Percentiles rank a stretch among this genome's conserved stretches.
phyloP scores from a whole-genome alignment of 2,113 vertebrate species.

The Empidonax traillii region DNA sequence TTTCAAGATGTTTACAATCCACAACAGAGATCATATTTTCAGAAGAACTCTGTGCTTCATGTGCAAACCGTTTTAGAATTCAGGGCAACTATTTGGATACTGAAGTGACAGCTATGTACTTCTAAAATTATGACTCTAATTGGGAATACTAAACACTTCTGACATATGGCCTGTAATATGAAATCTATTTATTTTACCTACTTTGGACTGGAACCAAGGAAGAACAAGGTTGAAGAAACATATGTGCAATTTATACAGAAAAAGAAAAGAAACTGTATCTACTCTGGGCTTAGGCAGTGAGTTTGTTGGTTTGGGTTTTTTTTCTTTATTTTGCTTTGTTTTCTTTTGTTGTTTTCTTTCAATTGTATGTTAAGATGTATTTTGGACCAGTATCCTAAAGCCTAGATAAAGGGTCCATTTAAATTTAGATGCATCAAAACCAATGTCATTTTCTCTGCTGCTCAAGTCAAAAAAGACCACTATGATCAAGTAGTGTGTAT shows the following conservation, averaged over 20 bases:
- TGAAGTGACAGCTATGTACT: conserved; percentile 5
- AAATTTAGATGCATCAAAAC: neutral
- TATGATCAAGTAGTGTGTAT: neutral
- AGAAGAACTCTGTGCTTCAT: neutral
- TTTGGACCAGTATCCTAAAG: neutral
- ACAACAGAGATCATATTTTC: neutral
- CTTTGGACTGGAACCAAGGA: neutral
- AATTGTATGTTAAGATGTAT: neutral
- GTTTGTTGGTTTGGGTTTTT: neutral
- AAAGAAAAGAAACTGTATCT: neutral
- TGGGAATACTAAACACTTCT: neutral
- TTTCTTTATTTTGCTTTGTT: neutral
- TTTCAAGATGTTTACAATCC: neutral
- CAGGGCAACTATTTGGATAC: neutral
- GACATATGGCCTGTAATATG: neutral
- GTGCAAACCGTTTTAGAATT: neutral
- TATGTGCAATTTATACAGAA: neutral
- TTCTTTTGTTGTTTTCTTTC: neutral
- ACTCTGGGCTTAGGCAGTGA: neutral
- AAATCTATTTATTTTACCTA: neutral
- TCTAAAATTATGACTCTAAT: neutral
- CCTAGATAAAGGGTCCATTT: neutral
- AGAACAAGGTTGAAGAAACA: neutral
- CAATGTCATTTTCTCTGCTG: neutral
- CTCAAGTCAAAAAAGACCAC: neutral